These are phyloP conservation scores for Mobula hypostoma DNA, from an alignment of 2,113 vertebrate species.

Conservation along the genomic window DNA sequence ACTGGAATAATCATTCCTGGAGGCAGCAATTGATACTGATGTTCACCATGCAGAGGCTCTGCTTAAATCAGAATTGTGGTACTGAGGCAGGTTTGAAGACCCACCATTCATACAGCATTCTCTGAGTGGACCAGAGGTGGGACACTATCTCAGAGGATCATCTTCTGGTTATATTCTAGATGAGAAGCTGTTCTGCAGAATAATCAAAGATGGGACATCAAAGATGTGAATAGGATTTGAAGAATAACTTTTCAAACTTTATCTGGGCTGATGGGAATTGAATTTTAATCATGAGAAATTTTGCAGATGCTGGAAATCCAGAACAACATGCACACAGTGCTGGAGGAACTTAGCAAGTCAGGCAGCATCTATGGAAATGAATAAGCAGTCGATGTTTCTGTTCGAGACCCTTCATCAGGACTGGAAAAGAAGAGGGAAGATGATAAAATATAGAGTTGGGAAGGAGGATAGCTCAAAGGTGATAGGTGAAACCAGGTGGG, in stretches of 20 bases:
- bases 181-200: not conserved
- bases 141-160: not conserved
- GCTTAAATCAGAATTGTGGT: not conserved
- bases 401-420: too few relatives aligned
- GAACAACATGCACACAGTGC: too few relatives aligned
- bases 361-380: too few relatives aligned
- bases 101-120: not conserved
- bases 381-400: too few relatives aligned
- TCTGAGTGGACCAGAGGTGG: not conserved
- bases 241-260: not conserved
- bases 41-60: not conserved
- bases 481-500: too few relatives aligned
- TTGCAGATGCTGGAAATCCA: too few relatives aligned
- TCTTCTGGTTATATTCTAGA: not conserved
- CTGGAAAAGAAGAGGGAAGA: too few relatives aligned
- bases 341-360: too few relatives aligned
- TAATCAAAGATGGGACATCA: not conserved
- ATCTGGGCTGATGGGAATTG: not conserved
- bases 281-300: not conserved
- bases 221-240: not conserved
- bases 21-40: not conserved
- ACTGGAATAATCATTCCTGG: too few relatives aligned
- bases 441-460: too few relatives aligned
- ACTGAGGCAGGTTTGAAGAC: not conserved
- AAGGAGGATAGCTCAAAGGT: too few relatives aligned